phyloP scores from a whole-genome alignment of 2,113 vertebrate genomes.

The zebrafish (Danio rerio) region DNA sequence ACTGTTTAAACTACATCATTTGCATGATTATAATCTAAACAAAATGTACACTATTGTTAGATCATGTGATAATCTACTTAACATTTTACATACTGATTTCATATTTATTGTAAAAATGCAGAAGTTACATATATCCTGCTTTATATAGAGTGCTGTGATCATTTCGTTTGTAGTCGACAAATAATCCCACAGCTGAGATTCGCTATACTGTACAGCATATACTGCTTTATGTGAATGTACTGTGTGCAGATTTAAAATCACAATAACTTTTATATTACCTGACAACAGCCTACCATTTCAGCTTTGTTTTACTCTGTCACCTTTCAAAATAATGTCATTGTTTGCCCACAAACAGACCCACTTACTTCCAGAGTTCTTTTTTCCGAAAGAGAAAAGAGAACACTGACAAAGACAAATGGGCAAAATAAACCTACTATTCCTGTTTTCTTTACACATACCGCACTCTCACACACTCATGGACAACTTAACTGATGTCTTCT shows the following conservation, averaged over 20 bases:
- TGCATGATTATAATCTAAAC: too few relatives aligned
- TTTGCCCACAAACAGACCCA: slow-evolving; percentile 4
- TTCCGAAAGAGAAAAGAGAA: background rate
- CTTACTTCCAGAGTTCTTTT: background rate
- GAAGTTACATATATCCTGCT: too few relatives aligned
- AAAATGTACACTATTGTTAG: too few relatives aligned
- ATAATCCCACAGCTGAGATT: background rate
- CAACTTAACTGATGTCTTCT: background rate
- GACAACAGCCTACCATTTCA: background rate
- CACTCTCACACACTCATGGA: background rate
- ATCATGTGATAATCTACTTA: too few relatives aligned
- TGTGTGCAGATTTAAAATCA: background rate
- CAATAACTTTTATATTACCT: background rate
- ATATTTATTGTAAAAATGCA: too few relatives aligned
- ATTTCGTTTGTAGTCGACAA: background rate
- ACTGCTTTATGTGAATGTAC: background rate
- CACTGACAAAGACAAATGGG: background rate
- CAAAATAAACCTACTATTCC: background rate
- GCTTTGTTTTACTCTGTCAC: background rate
- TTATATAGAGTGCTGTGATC: too few relatives aligned
- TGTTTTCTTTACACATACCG: background rate
- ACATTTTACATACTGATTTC: too few relatives aligned
- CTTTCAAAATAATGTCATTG: background rate
- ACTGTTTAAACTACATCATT: too few relatives aligned
- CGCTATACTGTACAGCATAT: background rate